These are phyloP conservation scores for Macrobrachium rosenbergii DNA, from an alignment of 1,140 invertebrate species.

Conservation along the genomic window DNA sequence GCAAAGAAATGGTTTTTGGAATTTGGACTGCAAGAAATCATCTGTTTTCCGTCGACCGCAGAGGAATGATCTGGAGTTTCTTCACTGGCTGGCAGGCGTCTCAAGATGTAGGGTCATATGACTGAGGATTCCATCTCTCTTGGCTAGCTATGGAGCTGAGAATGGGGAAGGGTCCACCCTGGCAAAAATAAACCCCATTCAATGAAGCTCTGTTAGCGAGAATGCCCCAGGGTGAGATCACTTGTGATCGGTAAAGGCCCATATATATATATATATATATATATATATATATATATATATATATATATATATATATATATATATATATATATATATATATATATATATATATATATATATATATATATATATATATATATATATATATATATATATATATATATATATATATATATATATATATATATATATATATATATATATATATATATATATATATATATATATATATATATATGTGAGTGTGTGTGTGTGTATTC, in stretches of 20 bases:
- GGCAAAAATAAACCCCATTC: too few species aligned
- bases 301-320: slow-evolving; percentile 22
- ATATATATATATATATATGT: slow-evolving; percentile 18
- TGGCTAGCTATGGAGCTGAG: too few species aligned
- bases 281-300: slow-evolving; percentile 22
- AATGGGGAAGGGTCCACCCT: too few species aligned
- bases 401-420: slow-evolving; percentile 20
- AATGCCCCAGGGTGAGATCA: too few species aligned
- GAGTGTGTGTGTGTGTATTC: not conserved
- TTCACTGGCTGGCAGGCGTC: too few species aligned
- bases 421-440: slow-evolving; percentile 8
- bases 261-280: slow-evolving; percentile 17
- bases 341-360: slow-evolving; percentile 9
- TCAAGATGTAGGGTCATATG: too few species aligned
- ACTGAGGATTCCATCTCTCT: too few species aligned
- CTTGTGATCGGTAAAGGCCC: not conserved
- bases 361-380: slow-evolving; percentile 22
- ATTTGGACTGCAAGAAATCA: too few species aligned
- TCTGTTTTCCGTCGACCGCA: too few species aligned
- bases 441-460: slow-evolving; percentile 14
- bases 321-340: not conserved
- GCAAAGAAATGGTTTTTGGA: too few species aligned
- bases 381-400: slow-evolving; percentile 22
- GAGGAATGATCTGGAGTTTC: too few species aligned
- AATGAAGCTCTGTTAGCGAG: too few species aligned